Evolutionary conservation across 2,888 invertebrate species (phyloP), one percentile per base, ranked within the genome.

Genomic region (Parelbella ahira): DNA sequence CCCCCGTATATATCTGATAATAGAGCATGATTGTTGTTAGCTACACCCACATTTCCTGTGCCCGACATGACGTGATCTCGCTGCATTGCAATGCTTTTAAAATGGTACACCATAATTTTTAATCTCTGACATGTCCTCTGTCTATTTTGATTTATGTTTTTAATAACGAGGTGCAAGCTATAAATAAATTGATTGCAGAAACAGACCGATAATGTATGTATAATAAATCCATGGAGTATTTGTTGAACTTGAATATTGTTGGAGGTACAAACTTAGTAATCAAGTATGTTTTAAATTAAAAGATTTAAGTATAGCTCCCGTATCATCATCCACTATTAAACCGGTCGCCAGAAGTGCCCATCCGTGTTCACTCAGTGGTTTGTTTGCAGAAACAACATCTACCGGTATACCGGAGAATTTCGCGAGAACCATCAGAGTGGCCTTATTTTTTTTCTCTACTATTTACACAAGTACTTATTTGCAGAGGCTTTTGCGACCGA

Each of bases 331-430:
- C 74, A 68, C 67, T 63, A 60, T 60, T 63, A 66, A 68, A 75
- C 72, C 67, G 67, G 60, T 56, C 65, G 60, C 54, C 66, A 70
- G 70, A 74, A 83, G 82, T 82, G 75, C 66, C 58, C 68, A 71
- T 69, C 72, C 75, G 68, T 77, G 80, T 80, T 63, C 73, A 45
- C 55, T 66, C 58, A 54, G 57, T 64, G 61, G 58, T 64, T 56
- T 84, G 68, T 86, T 84, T 80, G 63, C 72, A 60, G 62, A 78
- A 65, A 69, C 64, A 82, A 83, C 76, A 81, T 64, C 77, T 81
- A 80, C 82, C 64, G 71, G 63, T 73, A 60, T 61, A 71, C 69
- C 66, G 68, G 70, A 65, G 69, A 66, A 74, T 74, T 80, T 70
- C 59, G 73, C 79, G 63, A 62, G 70, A 69, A 70, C 70, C 73